Percentiles rank a stretch among this genome's conserved stretches.
Evolutionary conservation across 2,113 vertebrate genomes (phyloP).

Genomic region (Gnathonemus longibarbis): DNA sequence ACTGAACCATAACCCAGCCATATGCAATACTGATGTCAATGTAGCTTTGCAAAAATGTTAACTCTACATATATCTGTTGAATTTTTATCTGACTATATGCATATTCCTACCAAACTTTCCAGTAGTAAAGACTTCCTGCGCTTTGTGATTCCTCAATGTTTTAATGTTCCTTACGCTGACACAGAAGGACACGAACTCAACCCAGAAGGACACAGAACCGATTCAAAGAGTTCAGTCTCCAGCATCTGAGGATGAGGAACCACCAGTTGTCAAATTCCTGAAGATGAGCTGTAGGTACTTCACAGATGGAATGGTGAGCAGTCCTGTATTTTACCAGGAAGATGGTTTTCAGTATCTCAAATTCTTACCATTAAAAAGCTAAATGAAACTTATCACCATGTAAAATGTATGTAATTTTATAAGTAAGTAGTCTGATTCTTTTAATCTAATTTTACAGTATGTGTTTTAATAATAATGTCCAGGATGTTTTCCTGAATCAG

Average conservation of each 20-base stretch:
- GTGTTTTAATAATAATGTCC: neutral
- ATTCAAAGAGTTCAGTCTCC: slow-evolving; percentile 79
- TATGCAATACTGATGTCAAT: neutral
- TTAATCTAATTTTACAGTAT: neutral
- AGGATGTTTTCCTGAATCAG: neutral
- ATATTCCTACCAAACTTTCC: neutral
- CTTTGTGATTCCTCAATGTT: neutral
- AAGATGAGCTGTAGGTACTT: slow-evolving; percentile 99
- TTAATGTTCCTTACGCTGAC: neutral
- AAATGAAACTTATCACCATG: neutral
- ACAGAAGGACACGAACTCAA: slow-evolving; percentile 69
- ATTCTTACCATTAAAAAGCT: neutral
- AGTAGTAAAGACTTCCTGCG: neutral
- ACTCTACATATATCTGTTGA: neutral
- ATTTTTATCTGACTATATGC: neutral
- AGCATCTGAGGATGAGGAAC: slow-evolving; percentile 80
- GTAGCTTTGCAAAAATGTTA: neutral
- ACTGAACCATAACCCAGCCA: neutral
- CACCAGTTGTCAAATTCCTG: slow-evolving; percentile 83
- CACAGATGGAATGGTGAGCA: slow-evolving; percentile 88
- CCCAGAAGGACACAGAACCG: slow-evolving; percentile 65
- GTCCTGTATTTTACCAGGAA: neutral
- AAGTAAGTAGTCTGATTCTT: neutral
- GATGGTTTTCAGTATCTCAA: neutral
- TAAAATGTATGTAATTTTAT: neutral